Evolutionary conservation across 2,888 invertebrate genomes (phyloP), one percentile per base, ranked within the genome.

Genomic region (Drosophila siamana): DNA sequence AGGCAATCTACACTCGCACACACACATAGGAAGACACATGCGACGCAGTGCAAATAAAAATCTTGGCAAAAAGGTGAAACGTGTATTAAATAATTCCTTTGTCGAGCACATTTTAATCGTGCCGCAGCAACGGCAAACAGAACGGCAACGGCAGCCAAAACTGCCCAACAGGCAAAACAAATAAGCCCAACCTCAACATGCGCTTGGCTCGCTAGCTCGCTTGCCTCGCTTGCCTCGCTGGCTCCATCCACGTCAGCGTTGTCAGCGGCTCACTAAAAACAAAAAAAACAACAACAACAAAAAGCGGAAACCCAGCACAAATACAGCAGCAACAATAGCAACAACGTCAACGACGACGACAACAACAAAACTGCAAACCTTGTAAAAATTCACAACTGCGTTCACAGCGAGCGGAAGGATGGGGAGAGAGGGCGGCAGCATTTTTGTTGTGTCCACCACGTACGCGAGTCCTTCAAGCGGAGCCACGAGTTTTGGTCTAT

Each of bases 41-140:
- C 74, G 82, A 56, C 67, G 62, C 72, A 73, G 78, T 74, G 78
- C 74, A 85, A 85, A 85, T 81, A 85, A 71, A 85, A 86, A 78
- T 85, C 80, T 84, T 84, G 74, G 69, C 70, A 74, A 74, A 78
- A 84, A 86, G 87, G 87, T 85, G 78, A 86, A 85, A 85, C 85
- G 85, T 85, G 85, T 80, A 86, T 85, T 85, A 85, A 85, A 85
- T 85, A 86, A 85, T 85, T 85, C 85, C 85, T 85, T 85, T 85
- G 85, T 85, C 80, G 87, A 87, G 85, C 87, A 85, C 85, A 85
- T 86, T 85, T 85, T 85, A 85, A 85, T 85, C 85, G 85, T 85
- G 85, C 85, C 74, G 78, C 74, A 78, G 80, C 74, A 86, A 72
- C 56, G 73, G 74, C 81, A 81, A 84, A 86, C 86, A 86, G 76